Conservation (phyloP, 2,113 vertebrate genomes). For the Mystacornis crossleyi region DNA sequence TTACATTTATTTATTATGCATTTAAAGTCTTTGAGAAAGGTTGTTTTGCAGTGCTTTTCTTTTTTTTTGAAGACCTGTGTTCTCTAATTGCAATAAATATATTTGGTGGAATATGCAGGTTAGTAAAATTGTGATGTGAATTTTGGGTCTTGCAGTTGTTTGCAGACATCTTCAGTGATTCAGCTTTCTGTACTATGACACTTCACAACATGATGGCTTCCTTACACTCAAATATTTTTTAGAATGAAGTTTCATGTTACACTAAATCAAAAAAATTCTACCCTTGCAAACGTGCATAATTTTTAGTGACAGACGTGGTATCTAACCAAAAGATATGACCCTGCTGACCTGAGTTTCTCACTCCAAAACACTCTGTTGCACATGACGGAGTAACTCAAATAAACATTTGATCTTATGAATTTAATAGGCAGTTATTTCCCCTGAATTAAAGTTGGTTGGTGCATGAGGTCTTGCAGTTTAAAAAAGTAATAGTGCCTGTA, state of each 20-base stretch:
- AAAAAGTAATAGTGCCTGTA: neutral
- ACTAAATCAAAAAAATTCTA: neutral
- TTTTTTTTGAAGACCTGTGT: neutral
- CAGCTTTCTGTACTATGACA: neutral
- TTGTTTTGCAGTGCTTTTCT: neutral
- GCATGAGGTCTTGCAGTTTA: neutral
- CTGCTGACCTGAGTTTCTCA: neutral
- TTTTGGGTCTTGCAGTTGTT: neutral
- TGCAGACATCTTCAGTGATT: neutral
- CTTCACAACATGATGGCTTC: neutral
- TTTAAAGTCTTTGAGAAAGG: neutral
- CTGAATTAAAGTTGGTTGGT: neutral
- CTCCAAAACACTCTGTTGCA: neutral
- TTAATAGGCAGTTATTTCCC: neutral
- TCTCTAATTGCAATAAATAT: neutral
- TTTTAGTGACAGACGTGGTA: neutral
- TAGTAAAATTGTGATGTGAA: neutral
- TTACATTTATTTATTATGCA: neutral
- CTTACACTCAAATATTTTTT: neutral
- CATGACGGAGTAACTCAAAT: neutral
- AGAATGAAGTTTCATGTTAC: neutral
- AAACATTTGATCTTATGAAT: neutral
- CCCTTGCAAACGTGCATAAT: neutral
- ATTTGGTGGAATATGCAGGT: neutral
- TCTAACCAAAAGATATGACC: neutral